Base-by-base conservation (phyloP, 2,113 vertebrate genomes). In the Lamprologus ornatipinnis region DNA sequence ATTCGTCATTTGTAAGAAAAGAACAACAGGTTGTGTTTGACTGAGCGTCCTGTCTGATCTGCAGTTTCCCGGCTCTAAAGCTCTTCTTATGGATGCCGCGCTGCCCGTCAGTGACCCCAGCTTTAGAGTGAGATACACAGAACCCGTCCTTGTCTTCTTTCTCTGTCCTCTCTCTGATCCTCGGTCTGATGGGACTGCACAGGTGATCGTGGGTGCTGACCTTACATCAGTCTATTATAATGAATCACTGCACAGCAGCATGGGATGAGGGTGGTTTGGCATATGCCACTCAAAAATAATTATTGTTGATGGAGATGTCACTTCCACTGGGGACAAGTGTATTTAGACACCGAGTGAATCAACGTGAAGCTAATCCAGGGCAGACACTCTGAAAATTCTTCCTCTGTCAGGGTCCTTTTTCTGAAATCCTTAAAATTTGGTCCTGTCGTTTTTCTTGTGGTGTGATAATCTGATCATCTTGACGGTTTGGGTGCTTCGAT, bases 71-170 rank as follows among this genome's bases (percentile, higher is more conserved):
- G 85, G 88, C 84, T 92, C 91, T 91, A 91, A 90, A 80, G 85
- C 90, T 88, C 54, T 88, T 88, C 54, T 88, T 45, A 68, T 88
- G 80, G 93, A 91, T 9, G 88, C 89, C 88, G 53, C 55, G 37
- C 84, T 88, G 6, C 91, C 92, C 55, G 83, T 91, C 92, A 95
- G 82, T 94, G 95, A 96, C 47, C 82, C 90, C 70, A 51, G 57
- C 90, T 95, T 94, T 95, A 95, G 94, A 96, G 96, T 96, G 96
- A 96, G 95, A 94, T 4, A 51, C 58, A 70, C 58, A 81, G 51
- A 19, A 28, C 70, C 0, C 40, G 8, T 73, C 23, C 23, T 75
- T 4, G 5, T 45, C 68, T 12, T 78, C 70, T 53, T 19, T 54
- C 51, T 82, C 19, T 75, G 9, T 75, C 28, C 14, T 82, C 23